A percentile compares a stretch with the other conserved stretches of the same genome.
Conservation (phyloP, 2,113 vertebrate species). For the Sclerurus mexicanus region DNA sequence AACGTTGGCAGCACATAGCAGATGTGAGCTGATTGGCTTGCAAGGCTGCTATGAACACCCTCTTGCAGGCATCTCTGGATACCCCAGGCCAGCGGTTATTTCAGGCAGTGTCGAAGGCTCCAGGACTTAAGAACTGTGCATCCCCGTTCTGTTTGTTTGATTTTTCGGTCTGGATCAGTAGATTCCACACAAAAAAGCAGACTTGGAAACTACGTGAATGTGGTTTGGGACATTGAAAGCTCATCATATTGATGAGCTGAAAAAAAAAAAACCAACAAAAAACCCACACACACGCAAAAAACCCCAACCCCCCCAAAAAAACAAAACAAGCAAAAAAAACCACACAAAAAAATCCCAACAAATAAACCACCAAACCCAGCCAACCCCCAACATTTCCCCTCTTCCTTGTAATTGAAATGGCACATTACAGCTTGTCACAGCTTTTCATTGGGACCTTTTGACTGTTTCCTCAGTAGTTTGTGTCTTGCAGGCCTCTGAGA, state of each 20-base stretch:
- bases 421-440: conserved; percentile 87
- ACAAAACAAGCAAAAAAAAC: background rate
- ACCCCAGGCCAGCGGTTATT: conserved; percentile 79
- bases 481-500: conserved; percentile 68
- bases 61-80: conserved; percentile 81
- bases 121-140: conserved; percentile 78
- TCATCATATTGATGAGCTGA: conserved; percentile 99
- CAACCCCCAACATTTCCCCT: conserved; percentile 67
- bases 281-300: background rate
- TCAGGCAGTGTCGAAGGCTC: conserved; percentile 76
- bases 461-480: conserved; percentile 73
- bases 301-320: background rate
- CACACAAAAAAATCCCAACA: background rate
- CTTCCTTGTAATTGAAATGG: conserved; percentile 82
- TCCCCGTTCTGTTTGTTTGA: conserved; percentile 79
- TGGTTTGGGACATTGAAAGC: conserved; percentile 89
- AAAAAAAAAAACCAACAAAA: background rate
- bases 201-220: conserved; percentile 90
- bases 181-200: conserved; percentile 77
- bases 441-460: conserved; percentile 86
- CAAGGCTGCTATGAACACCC: conserved; percentile 79
- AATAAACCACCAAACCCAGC: background rate
- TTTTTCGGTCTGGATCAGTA: conserved; percentile 75
- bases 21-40: conserved; percentile 67
- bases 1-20: conserved; percentile 92